Percentiles rank a stretch among this genome's conserved stretches.
Conservation (phyloP, 2,113 vertebrate genomes). For the Festucalex cinctus region DNA sequence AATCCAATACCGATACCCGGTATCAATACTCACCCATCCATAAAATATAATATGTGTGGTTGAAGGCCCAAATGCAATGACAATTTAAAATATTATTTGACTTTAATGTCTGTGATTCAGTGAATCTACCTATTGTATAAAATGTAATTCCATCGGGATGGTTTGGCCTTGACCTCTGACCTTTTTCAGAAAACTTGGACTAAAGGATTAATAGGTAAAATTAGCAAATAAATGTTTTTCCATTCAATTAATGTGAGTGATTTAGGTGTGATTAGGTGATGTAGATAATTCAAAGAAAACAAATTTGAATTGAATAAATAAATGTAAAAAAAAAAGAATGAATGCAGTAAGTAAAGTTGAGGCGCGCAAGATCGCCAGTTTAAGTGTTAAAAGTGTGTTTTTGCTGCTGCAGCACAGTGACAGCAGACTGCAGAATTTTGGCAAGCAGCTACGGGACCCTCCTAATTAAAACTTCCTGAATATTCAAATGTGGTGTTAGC, state of each 20-base stretch:
- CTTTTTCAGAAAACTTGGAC: neutral
- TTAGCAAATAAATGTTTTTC: neutral
- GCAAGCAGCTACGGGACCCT: constrained; percentile 53
- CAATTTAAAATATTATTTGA: neutral
- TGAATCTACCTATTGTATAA: neutral
- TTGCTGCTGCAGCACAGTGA: constrained; percentile 34
- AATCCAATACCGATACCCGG: no score
- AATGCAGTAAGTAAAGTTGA: constrained; percentile 10
- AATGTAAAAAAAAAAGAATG: constrained; percentile 11
- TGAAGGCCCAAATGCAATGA: neutral
- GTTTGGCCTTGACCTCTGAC: neutral
- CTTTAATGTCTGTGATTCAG: neutral
- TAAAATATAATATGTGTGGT: no score
- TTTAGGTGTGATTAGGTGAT: neutral
- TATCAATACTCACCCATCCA: no score
- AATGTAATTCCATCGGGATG: neutral
- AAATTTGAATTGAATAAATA: neutral
- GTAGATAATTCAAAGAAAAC: neutral
- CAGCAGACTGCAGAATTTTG: constrained; percentile 49
- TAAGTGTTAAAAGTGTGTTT: constrained; percentile 37
- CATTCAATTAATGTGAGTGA: neutral
- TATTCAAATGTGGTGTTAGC: constrained; percentile 68
- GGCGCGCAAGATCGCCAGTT: neutral
- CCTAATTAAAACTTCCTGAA: constrained; percentile 72
- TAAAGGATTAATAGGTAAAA: neutral